phyloP scores from a whole-genome alignment of 2,113 vertebrate species.

The sheep (Ovis aries) region ARS-UI_Ramb_v3.0 NC_056061.1:38115501-38116000 shows the following conservation, averaged over 20 bases:
- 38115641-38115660: conserved; percentile 98
- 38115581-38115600: conserved; percentile 76
- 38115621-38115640: conserved; percentile 99
- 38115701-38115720: conserved; percentile 91
- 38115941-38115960: conserved; percentile 89
- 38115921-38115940: conserved; percentile 85
- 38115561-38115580: conserved; percentile 74
- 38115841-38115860: conserved; percentile 96
- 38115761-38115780: conserved; percentile 99
- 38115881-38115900: conserved; percentile 95
- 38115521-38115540: conserved; percentile 75
- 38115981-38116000: conserved; percentile 95
- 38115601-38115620: conserved; percentile 96
- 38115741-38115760: conserved; percentile 95
- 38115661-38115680: conserved; percentile 94
- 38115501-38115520: conserved; percentile 69
- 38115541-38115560: conserved; percentile 72
- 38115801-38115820: conserved; percentile 99
- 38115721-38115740: conserved; percentile 87
- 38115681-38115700: conserved; percentile 93
- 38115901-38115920: conserved; percentile 95
- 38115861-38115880: conserved; percentile 98
- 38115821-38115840: conserved; percentile 96
- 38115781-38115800: conserved; percentile 98
- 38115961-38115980: conserved; percentile 96